Evolutionary conservation across 2,797 vertebrate species (phyloP).

Genomic region (Enteromius fasciolatus): DNA sequence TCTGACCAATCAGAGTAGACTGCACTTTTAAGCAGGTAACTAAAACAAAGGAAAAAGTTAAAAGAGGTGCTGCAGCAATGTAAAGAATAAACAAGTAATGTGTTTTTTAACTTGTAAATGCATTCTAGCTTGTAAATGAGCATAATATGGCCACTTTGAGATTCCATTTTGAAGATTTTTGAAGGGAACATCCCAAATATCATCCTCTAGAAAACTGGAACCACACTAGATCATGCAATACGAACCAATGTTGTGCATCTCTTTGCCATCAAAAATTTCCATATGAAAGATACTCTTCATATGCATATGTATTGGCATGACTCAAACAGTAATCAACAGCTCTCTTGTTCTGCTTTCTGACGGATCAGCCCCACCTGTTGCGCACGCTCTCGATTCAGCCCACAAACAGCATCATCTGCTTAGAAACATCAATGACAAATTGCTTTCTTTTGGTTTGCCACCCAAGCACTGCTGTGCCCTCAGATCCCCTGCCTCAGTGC

Average conservation of each 20-base stretch:
- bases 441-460: constrained; percentile 49
- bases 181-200: not conserved
- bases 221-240: not conserved
- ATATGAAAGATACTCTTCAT: constrained; percentile 33
- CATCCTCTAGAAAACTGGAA: not conserved
- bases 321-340: constrained; percentile 37
- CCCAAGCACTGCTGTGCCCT: constrained; percentile 50
- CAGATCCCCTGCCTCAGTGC: constrained; percentile 43
- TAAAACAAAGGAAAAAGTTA: not conserved
- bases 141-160: not conserved
- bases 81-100: not conserved
- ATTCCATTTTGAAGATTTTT: not conserved
- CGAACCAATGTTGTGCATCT: constrained; percentile 11
- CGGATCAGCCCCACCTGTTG: constrained; percentile 43
- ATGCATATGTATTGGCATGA: constrained; percentile 28
- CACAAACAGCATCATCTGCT: constrained; percentile 50
- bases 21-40: not conserved
- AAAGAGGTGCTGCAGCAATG: not conserved
- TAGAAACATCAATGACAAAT: constrained; percentile 51
- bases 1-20: not conserved
- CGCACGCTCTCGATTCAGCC: constrained; percentile 20
- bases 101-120: not conserved
- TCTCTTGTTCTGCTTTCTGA: constrained; percentile 36
- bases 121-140: not conserved
- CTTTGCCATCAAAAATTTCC: constrained; percentile 9